Conservation (phyloP, 2,113 vertebrate genomes). For the Nesogale talazaci region DNA sequence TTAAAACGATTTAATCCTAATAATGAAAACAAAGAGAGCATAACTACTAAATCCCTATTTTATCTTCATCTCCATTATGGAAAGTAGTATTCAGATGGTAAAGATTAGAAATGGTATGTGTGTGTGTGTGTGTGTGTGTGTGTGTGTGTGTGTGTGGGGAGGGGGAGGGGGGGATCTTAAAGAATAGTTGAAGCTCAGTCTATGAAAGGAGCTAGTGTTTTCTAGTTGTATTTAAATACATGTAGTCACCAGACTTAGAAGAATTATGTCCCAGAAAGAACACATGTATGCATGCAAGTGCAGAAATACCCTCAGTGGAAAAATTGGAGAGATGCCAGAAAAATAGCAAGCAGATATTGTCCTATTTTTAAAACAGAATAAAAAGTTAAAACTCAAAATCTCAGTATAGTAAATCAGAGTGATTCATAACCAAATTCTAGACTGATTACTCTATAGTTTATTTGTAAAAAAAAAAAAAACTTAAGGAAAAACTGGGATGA, state of each 20-base stretch:
- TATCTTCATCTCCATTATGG: neutral
- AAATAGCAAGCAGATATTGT: constrained; percentile 29
- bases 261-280: constrained; percentile 45
- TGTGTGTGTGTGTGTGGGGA: no score
- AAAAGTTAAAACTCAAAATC: neutral
- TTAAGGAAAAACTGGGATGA: neutral
- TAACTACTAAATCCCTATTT: neutral
- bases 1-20: constrained; percentile 38
- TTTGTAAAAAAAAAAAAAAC: neutral
- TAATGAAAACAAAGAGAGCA: neutral
- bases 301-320: constrained; percentile 9
- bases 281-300: neutral
- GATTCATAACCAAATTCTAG: constrained; percentile 30
- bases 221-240: constrained; percentile 1
- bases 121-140: no score
- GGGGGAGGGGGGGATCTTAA: neutral
- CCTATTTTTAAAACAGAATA: constrained; percentile 20
- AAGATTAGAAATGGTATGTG: neutral
- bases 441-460: neutral
- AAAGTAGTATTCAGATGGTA: neutral
- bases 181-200: neutral
- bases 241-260: constrained; percentile 30
- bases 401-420: constrained; percentile 10
- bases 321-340: constrained; percentile 45
- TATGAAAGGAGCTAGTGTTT: neutral